phyloP scores from a whole-genome alignment of 92 coral and sea anemone genomes.

The Parazoanthus swiftii region DNA sequence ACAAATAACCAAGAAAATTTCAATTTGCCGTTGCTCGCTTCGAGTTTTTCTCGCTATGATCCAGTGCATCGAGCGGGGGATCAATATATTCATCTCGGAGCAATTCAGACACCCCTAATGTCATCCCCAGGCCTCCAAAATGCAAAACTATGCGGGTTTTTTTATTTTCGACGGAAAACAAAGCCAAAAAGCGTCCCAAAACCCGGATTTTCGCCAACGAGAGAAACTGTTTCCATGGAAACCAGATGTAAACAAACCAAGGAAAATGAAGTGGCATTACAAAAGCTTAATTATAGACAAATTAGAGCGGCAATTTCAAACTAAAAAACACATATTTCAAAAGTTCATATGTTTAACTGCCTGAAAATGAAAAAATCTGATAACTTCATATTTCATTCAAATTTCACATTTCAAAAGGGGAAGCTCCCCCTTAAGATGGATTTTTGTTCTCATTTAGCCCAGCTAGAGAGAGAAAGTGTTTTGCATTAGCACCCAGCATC shows the following conservation, averaged over 20 bases:
- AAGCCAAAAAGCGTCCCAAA: constrained; percentile 9
- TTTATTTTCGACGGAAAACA: constrained; percentile 18
- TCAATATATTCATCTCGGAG: constrained; percentile 10
- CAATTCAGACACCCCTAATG: constrained; percentile 18
- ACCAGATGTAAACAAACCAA: no score
- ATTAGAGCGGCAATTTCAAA: no score
- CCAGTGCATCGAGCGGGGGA: constrained; percentile 3
- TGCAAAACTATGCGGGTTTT: constrained; percentile 4
- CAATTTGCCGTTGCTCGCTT: background rate
- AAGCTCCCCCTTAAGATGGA: no score
- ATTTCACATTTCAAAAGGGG: no score
- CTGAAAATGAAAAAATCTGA: constrained; percentile 2
- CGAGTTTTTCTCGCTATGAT: background rate
- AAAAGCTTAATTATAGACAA: no score
- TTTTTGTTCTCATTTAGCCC: no score
- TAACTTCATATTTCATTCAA: background rate
- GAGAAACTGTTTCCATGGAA: no score
- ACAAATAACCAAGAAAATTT: no score
- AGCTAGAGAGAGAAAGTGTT: no score
- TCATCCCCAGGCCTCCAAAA: constrained; percentile 30
- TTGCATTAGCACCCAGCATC: no score
- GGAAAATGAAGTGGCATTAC: no score
- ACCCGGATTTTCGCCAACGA: no score
- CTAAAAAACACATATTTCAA: background rate
- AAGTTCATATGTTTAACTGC: constrained; percentile 11